These are phyloP conservation scores for Ictalurus furcatus DNA, from an alignment of 2,113 vertebrate species.

Conservation along the genomic window DNA sequence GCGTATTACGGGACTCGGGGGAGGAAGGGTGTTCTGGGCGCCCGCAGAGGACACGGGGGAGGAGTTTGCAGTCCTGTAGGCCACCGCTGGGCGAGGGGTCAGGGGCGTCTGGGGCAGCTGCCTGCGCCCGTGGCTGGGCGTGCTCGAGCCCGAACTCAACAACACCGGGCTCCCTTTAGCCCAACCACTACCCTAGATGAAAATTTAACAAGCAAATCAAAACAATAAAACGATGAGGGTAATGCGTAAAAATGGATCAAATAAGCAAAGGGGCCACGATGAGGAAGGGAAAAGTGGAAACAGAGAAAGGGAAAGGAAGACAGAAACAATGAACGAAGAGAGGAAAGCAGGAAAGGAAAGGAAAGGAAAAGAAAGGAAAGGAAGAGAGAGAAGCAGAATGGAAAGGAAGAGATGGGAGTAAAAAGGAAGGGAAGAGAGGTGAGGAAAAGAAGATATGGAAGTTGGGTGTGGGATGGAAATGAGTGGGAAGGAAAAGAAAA, in stretches of 20 bases:
- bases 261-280: slow-evolving; percentile 11
- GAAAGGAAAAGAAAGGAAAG: slow-evolving; percentile 45
- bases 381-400: slow-evolving; percentile 47
- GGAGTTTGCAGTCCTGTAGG: slow-evolving; percentile 93
- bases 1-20: slow-evolving; percentile 79
- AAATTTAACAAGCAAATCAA: slow-evolving; percentile 88
- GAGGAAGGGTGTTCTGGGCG: slow-evolving; percentile 66
- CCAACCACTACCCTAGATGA: slow-evolving; percentile 91
- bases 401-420: slow-evolving; percentile 59
- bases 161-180: slow-evolving; percentile 85
- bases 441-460: slow-evolving; percentile 21
- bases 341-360: background rate
- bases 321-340: slow-evolving; percentile 27
- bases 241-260: slow-evolving; percentile 53
- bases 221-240: slow-evolving; percentile 73
- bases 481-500: slow-evolving; percentile 19
- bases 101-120: slow-evolving; percentile 92
- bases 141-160: slow-evolving; percentile 87
- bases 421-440: slow-evolving; percentile 51
- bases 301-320: slow-evolving; percentile 58
- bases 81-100: slow-evolving; percentile 88
- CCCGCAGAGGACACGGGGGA: slow-evolving; percentile 85
- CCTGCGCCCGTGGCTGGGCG: slow-evolving; percentile 86
- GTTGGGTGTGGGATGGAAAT: background rate
- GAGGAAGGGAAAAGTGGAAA: slow-evolving; percentile 20